Percentiles rank a stretch among this genome's conserved stretches.
Conservation (phyloP, 1,140 invertebrate species). For the Globodera rostochiensis region DNA sequence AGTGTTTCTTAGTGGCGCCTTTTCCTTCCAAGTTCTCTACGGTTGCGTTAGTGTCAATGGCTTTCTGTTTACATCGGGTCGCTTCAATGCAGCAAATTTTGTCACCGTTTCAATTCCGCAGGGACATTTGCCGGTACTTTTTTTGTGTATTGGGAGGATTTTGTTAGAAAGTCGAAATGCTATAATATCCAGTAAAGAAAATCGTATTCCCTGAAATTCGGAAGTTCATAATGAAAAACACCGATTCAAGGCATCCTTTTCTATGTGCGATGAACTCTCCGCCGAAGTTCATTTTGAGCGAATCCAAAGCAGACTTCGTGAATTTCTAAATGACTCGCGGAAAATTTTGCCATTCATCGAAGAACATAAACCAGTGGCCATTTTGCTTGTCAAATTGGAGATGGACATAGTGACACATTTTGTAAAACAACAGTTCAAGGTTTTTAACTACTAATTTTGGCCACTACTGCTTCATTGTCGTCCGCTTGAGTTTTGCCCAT, state of each 20-base stretch:
- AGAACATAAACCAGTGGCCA: slow-evolving; percentile 2
- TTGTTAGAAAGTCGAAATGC: too few relatives aligned
- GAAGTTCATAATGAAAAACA: neutral
- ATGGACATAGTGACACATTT: slow-evolving; percentile 21
- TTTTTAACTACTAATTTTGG: neutral
- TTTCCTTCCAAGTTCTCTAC: slow-evolving; percentile 41
- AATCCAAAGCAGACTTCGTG: slow-evolving; percentile 22
- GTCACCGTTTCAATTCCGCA: slow-evolving; percentile 14
- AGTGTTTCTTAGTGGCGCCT: slow-evolving; percentile 29
- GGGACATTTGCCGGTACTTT: slow-evolving; percentile 33
- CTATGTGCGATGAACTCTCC: slow-evolving; percentile 11
- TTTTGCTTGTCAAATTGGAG: slow-evolving; percentile 25
- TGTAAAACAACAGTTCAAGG: slow-evolving; percentile 12
- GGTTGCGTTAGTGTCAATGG: slow-evolving; percentile 34
- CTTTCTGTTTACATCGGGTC: slow-evolving; percentile 23
- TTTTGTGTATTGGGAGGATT: neutral
- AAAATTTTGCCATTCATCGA: slow-evolving; percentile 7
- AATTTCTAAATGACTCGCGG: slow-evolving; percentile 23
- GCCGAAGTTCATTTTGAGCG: slow-evolving; percentile 21
- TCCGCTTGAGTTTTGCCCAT: neutral
- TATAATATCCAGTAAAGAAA: too few relatives aligned
- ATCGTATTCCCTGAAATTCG: too few relatives aligned
- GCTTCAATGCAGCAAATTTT: slow-evolving; percentile 37
- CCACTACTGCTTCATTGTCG: neutral
- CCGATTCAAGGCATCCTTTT: slow-evolving; percentile 11